Evolutionary conservation across 2,888 invertebrate genomes (phyloP), one percentile per base, ranked within the genome.

Genomic region (Eupithecia pulchellata): DNA sequence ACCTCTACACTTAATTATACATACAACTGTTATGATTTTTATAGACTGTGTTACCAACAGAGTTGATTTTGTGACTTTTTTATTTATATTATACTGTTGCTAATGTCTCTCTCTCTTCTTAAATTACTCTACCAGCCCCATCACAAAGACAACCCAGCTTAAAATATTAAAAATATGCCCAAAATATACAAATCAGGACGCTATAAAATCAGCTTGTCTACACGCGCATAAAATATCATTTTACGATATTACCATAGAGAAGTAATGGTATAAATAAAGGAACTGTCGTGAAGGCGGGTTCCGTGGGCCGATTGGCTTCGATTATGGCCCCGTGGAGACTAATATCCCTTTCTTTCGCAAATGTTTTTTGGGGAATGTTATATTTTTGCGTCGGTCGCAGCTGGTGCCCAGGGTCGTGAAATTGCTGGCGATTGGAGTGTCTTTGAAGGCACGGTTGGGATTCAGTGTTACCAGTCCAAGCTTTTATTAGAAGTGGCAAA

Each of bases 321-420:
- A 94, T 93, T 91, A 94, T 92, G 82, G 93, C 87, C 81, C 94
- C 94, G 83, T 86, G 87, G 94, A 94, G 94, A 94, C 91, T 93
- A 93, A 94, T 94, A 94, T 91, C 89, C 91, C 85, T 91, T 91
- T 91, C 91, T 91, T 92, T 91, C 82, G 87, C 86, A 89, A 92
- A 91, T 91, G 92, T 91, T 91, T 92, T 86, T 91, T 87, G 87
- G 90, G 88, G 87, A 87, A 89, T 90, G 91, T 91, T 90, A 92
- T 93, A 92, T 93, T 93, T 92, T 89, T 88, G 88, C 90, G 91
- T 91, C 89, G 91, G 92, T 87, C 92, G 89, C 93, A 93, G 91
- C 86, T 93, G 93, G 91, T 85, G 91, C 84, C 82, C 84, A 84
- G 83, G 81, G 82, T 87, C 87, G 87, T 87, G 88, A 89, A 90